A percentile compares a stretch with the other conserved stretches of the same genome.
phyloP scores from a whole-genome alignment of 1,140 invertebrate species.

The Drosophila azteca region DNA sequence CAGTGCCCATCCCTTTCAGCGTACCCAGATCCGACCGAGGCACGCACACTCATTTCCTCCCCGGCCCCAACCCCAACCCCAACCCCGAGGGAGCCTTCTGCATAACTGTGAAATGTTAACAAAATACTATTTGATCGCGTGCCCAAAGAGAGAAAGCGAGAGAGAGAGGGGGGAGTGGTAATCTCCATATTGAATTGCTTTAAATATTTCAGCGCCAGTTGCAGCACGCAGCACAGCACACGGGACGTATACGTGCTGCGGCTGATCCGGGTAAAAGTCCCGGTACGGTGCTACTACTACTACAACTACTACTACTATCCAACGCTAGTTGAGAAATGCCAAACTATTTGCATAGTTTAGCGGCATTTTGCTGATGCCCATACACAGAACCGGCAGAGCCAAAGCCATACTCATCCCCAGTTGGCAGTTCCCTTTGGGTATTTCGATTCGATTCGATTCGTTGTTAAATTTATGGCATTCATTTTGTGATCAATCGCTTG shows the following conservation, averaged over 20 bases:
- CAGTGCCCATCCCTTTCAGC: neutral
- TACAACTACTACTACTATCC: neutral
- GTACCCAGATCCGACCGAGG: neutral
- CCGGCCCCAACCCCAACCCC: too few relatives aligned
- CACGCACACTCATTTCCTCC: neutral
- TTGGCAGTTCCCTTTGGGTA: neutral
- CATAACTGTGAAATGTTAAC: constrained; percentile 72
- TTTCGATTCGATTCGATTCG: constrained; percentile 13
- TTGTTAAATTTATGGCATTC: constrained; percentile 70
- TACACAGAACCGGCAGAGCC: too few relatives aligned
- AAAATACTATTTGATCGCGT: constrained; percentile 76
- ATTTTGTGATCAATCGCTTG: constrained; percentile 72
- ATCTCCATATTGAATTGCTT: constrained; percentile 72
- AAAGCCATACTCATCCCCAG: too few relatives aligned
- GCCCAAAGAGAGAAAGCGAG: constrained; percentile 14
- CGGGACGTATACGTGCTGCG: constrained; percentile 65
- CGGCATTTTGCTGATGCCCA: constrained; percentile 39
- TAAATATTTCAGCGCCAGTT: constrained; percentile 61
- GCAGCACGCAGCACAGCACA: constrained; percentile 44
- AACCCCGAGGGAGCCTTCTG: neutral
- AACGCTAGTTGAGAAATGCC: constrained; percentile 55
- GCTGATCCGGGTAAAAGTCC: constrained; percentile 8
- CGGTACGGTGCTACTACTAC: too few relatives aligned
- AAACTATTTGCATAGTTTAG: constrained; percentile 76
- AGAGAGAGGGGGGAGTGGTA: constrained; percentile 16